Evolutionary conservation across 2,797 vertebrate genomes (phyloP).

Genomic region (Gymnoscopelus microlampas): DNA sequence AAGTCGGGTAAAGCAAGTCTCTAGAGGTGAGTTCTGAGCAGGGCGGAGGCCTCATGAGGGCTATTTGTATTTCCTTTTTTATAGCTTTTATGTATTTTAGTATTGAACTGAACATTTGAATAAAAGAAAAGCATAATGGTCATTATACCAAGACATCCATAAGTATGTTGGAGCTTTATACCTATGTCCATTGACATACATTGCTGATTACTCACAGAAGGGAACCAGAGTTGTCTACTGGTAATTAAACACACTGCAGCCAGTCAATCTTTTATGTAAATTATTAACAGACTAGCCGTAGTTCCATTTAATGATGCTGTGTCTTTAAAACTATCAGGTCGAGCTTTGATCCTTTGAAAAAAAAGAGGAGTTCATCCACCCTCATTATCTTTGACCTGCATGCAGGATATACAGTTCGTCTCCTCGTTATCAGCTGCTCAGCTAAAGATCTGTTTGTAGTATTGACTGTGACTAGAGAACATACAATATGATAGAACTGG

Average conservation of each 20-base stretch:
- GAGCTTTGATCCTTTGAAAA: slow-evolving; percentile 61
- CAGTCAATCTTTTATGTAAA: slow-evolving; percentile 18
- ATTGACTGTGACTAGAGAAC: slow-evolving; percentile 49
- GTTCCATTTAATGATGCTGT: slow-evolving; percentile 11
- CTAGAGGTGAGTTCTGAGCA: no score
- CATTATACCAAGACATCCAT: not conserved
- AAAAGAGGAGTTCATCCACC: slow-evolving; percentile 59
- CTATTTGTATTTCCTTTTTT: not conserved
- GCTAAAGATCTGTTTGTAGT: slow-evolving; percentile 53
- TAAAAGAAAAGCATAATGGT: slow-evolving; percentile 5
- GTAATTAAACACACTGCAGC: slow-evolving; percentile 10
- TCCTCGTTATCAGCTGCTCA: slow-evolving; percentile 43
- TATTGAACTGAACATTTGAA: not conserved
- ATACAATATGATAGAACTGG: not conserved
- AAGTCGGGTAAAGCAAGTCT: no score
- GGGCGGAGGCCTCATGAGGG: no score
- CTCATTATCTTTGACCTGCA: slow-evolving; percentile 53
- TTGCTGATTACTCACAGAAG: not conserved
- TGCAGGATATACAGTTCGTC: slow-evolving; percentile 8
- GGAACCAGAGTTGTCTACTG: slow-evolving; percentile 11
- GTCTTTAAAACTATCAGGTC: slow-evolving; percentile 30
- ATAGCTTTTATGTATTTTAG: not conserved
- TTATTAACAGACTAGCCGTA: slow-evolving; percentile 24
- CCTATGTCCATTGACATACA: not conserved
- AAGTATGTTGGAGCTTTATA: not conserved